phyloP scores from a whole-genome alignment of 2,113 vertebrate genomes.

The Henicopernis longicauda region DNA sequence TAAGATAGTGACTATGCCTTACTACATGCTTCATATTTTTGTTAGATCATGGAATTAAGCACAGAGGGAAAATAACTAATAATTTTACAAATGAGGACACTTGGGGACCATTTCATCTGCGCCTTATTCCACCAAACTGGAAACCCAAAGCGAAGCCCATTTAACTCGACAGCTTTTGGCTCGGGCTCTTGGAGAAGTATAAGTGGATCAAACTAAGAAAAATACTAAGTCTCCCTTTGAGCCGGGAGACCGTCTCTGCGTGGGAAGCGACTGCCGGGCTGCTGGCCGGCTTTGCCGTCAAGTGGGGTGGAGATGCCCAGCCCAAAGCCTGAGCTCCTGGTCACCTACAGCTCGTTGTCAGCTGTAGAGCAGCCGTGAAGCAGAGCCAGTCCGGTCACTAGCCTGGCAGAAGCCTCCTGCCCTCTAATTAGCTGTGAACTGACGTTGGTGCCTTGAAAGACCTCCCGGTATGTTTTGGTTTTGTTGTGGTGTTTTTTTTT shows the following conservation, averaged over 20 bases:
- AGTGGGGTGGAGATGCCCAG: neutral
- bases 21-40: neutral
- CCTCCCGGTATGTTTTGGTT: fast-evolving
- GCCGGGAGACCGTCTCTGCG: neutral
- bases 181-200: neutral
- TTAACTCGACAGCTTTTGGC: neutral
- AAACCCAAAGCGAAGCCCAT: neutral
- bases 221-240: neutral
- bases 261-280: fast-evolving
- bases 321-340: neutral
- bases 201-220: neutral
- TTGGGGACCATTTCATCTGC: neutral
- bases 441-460: neutral
- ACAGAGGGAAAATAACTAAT: neutral
- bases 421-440: neutral
- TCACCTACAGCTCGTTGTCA: neutral
- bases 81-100: neutral
- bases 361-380: neutral
- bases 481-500: no score
- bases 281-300: fast-evolving
- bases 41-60: neutral
- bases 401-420: neutral
- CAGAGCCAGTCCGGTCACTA: neutral
- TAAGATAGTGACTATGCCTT: neutral
- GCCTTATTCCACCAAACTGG: neutral